These are phyloP conservation scores for Erethizon dorsatum DNA, from an alignment of 2,797 vertebrate genomes.

Conservation along the genomic window DNA sequence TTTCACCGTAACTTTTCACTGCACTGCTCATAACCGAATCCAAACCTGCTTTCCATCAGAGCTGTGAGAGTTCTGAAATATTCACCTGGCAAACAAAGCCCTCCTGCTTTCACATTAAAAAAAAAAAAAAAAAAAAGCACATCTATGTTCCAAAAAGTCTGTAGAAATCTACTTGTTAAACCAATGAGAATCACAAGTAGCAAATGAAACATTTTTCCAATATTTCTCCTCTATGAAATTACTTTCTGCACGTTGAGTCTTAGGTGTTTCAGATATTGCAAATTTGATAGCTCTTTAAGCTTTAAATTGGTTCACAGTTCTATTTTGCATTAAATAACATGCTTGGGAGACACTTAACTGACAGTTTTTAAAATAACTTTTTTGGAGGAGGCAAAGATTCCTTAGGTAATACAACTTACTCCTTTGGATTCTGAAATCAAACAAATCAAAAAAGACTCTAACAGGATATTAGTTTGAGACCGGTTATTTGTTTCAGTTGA, in stretches of 20 bases:
- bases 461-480: constrained; percentile 51
- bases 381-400: not conserved
- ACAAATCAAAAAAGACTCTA: not conserved
- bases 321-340: not conserved
- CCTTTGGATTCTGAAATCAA: constrained; percentile 59
- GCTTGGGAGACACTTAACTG: not conserved
- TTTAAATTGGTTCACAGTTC: constrained; percentile 1
- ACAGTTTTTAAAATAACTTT: constrained; percentile 44
- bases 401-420: constrained; percentile 30
- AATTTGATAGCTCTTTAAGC: constrained; percentile 16
- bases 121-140: not conserved
- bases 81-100: constrained; percentile 65
- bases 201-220: constrained; percentile 14
- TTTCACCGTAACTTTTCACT: constrained; percentile 58
- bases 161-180: constrained; percentile 64
- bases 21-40: constrained; percentile 15
- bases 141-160: constrained; percentile 29
- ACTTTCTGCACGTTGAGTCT: not conserved
- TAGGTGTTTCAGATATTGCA: not conserved
- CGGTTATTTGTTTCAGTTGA: not conserved
- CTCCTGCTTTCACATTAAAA: not conserved
- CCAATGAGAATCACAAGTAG: constrained; percentile 30
- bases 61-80: constrained; percentile 65
- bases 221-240: constrained; percentile 2
- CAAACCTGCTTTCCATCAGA: constrained; percentile 68